A percentile compares a stretch with the other conserved stretches of the same genome.
Evolutionary conservation across 2,797 vertebrate genomes (phyloP).

Genomic region (Chelon auratus): DNA sequence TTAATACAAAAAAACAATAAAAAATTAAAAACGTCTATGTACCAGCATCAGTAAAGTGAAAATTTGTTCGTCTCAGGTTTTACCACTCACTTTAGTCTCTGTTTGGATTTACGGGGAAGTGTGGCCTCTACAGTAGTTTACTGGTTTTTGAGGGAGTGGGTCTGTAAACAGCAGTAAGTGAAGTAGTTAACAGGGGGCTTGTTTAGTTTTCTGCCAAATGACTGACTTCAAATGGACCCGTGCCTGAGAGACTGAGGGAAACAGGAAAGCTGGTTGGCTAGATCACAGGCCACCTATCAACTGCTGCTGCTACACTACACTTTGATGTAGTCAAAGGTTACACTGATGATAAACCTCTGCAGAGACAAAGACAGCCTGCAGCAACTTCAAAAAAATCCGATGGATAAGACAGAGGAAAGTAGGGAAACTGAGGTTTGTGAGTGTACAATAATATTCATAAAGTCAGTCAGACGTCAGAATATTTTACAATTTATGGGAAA

Average conservation of each 20-base stretch:
- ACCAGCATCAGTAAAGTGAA: not conserved
- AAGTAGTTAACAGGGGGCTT: conserved; percentile 69
- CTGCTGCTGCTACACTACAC: conserved; percentile 9
- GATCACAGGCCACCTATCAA: conserved; percentile 52
- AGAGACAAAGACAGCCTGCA: conserved; percentile 7
- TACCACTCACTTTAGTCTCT: not conserved
- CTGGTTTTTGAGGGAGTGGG: conserved; percentile 41
- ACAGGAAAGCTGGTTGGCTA: conserved; percentile 57
- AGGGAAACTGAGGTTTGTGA: not conserved
- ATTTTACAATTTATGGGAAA: conserved; percentile 8
- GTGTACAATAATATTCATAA: not conserved
- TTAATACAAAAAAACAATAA: too few species aligned
- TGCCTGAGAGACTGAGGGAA: conserved; percentile 41
- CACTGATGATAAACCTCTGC: conserved; percentile 49
- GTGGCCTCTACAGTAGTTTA: conserved; percentile 34
- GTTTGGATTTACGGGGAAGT: conserved; percentile 5
- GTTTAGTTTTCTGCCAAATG: conserved; percentile 81
- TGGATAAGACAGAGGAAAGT: conserved; percentile 5
- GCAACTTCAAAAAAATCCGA: not conserved
- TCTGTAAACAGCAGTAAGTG: conserved; percentile 69
- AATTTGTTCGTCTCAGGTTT: conserved; percentile 9
- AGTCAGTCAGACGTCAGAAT: conserved; percentile 3
- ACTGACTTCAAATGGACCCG: conserved; percentile 76
- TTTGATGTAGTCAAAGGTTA: conserved; percentile 67
- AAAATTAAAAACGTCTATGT: not conserved